Conservation (phyloP, 2,888 invertebrate species). For the Branchellion lobata region DNA sequence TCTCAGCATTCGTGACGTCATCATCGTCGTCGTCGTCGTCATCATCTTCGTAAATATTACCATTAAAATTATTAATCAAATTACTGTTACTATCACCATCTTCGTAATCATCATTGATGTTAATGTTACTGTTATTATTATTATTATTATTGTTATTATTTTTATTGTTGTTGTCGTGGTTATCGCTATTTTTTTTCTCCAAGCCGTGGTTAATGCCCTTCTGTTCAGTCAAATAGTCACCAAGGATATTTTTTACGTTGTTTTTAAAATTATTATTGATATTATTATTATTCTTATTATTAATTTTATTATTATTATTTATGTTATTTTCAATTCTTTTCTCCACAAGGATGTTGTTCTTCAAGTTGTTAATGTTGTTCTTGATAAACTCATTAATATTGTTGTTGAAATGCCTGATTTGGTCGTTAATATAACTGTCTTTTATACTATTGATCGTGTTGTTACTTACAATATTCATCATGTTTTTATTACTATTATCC, state of each 20-base stretch:
- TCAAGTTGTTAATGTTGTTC: background rate
- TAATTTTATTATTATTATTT: background rate
- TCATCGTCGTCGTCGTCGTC: too few relatives aligned
- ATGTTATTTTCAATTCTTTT: background rate
- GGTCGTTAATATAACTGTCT: too few relatives aligned
- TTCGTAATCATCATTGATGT: background rate
- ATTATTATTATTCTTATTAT: background rate
- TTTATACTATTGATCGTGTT: too few relatives aligned
- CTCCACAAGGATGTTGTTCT: background rate
- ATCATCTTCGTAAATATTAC: too few relatives aligned
- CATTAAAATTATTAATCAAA: too few relatives aligned
- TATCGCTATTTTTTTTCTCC: too few relatives aligned
- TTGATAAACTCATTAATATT: background rate
- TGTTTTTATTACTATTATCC: too few relatives aligned
- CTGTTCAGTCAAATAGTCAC: background rate
- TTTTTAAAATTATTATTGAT: background rate
- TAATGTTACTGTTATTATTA: background rate
- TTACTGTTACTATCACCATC: background rate
- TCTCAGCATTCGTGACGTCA: too few relatives aligned
- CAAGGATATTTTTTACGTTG: background rate
- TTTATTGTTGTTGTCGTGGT: background rate
- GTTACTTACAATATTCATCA: too few relatives aligned
- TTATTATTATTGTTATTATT: constrained; percentile 8
- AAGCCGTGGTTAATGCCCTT: background rate
- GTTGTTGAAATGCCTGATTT: background rate